A percentile compares a stretch with the other conserved stretches of the same genome.
phyloP scores from a whole-genome alignment of 1,140 invertebrate species.

The Aphelinus certus region DNA sequence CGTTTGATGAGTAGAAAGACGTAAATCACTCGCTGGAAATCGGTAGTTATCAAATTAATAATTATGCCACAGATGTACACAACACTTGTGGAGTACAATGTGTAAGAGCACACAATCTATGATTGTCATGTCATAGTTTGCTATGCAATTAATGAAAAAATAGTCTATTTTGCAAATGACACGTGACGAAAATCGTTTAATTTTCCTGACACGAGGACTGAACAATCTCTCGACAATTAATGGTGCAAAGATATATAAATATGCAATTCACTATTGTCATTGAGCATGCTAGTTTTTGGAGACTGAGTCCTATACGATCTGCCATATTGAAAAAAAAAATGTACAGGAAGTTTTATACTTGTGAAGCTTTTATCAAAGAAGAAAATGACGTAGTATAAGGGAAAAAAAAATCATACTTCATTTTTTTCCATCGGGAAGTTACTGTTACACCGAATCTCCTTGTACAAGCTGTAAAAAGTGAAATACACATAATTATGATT shows the following conservation, averaged over 20 bases:
- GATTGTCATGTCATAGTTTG: no score
- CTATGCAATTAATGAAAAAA: no score
- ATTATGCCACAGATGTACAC: not conserved
- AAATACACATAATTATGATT: conserved; percentile 30
- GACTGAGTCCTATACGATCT: conserved; percentile 46
- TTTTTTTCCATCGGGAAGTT: conserved; percentile 38
- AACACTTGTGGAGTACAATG: conserved; percentile 26
- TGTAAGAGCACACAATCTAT: conserved; percentile 29
- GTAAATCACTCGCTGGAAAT: conserved; percentile 3
- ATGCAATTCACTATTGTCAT: conserved; percentile 22
- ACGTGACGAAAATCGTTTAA: conserved; percentile 41
- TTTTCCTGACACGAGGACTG: conserved; percentile 37
- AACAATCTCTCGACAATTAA: conserved; percentile 24
- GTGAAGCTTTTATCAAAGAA: conserved; percentile 49
- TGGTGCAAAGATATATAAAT: conserved; percentile 24
- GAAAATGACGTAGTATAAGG: conserved; percentile 7
- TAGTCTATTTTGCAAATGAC: conserved; percentile 28
- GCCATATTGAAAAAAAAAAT: conserved; percentile 45
- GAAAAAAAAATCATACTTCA: conserved; percentile 41
- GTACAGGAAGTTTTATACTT: conserved; percentile 55
- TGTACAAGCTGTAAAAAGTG: conserved; percentile 30
- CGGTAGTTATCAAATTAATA: no score
- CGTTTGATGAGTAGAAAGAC: not conserved
- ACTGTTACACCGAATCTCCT: conserved; percentile 48
- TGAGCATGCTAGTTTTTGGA: conserved; percentile 42